These are phyloP conservation scores for Chondrosia reniformis DNA, from an alignment of 37 sponge, comb jelly and placozoan genomes.

Conservation along the genomic window DNA sequence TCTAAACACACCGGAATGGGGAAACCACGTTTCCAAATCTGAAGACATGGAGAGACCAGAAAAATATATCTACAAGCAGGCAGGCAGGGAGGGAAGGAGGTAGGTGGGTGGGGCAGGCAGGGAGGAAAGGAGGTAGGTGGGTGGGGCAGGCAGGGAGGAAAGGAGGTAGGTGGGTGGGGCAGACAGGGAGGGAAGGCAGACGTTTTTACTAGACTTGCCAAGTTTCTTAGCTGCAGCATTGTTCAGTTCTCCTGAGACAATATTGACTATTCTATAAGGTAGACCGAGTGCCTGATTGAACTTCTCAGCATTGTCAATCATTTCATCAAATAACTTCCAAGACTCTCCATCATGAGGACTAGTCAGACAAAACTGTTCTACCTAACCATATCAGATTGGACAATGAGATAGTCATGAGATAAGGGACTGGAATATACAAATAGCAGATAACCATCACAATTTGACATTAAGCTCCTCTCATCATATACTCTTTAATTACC, in stretches of 20 bases:
- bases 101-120: too few relatives aligned
- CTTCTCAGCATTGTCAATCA: constrained; percentile 92
- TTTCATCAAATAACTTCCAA: constrained; percentile 92
- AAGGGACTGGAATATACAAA: too few relatives aligned
- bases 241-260: constrained; percentile 94
- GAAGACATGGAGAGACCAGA: not conserved
- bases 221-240: constrained; percentile 98
- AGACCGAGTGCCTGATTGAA: constrained; percentile 81
- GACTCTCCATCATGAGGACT: constrained; percentile 85
- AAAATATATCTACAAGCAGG: not conserved
- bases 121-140: too few relatives aligned
- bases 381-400: too few relatives aligned
- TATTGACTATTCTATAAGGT: constrained; percentile 82
- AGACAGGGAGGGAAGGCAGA: not conserved
- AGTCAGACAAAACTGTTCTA: constrained; percentile 95
- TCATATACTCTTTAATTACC: too few relatives aligned
- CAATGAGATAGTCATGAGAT: too few relatives aligned
- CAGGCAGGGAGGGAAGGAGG: not conserved
- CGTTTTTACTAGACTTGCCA: not conserved
- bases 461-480: too few relatives aligned
- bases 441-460: too few relatives aligned
- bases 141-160: not conserved
- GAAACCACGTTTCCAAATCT: constrained; percentile 98
- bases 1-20: constrained; percentile 85
- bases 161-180: not conserved